A percentile compares a stretch with the other conserved stretches of the same genome.
These are phyloP conservation scores for Mamestra configurata DNA, from an alignment of 1,140 invertebrate species.

Conservation along the genomic window DNA sequence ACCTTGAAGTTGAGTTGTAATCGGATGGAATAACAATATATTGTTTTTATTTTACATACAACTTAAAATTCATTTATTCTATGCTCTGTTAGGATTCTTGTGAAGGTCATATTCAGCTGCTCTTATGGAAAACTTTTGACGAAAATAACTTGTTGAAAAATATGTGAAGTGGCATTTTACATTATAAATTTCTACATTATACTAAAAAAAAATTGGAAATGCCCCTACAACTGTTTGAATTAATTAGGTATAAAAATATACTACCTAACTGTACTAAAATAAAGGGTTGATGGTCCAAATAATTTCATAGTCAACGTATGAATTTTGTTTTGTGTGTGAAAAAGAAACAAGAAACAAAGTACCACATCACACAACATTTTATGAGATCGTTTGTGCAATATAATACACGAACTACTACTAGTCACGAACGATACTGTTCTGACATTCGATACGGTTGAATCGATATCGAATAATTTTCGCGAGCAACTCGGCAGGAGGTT, in stretches of 20 bases:
- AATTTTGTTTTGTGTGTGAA: not conserved
- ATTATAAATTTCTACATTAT: too few relatives aligned
- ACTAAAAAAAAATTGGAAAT: too few relatives aligned
- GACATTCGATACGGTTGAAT: constrained; percentile 35
- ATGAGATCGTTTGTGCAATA: constrained; percentile 23
- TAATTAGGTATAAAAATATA: too few relatives aligned
- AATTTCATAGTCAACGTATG: too few relatives aligned
- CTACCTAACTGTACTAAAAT: too few relatives aligned
- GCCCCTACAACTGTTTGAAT: not conserved
- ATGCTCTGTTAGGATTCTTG: constrained; percentile 23
- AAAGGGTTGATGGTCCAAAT: too few relatives aligned
- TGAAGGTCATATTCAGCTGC: constrained; percentile 29
- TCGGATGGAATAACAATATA: constrained; percentile 42
- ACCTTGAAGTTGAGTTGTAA: constrained; percentile 35
- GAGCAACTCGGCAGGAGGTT: not conserved
- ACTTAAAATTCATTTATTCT: constrained; percentile 41
- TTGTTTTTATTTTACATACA: constrained; percentile 22
- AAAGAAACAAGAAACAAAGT: not conserved
- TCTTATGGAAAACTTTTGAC: constrained; percentile 18
- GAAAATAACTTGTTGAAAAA: not conserved
- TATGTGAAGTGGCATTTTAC: too few relatives aligned
- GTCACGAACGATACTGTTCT: constrained; percentile 29
- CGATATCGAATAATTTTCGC: constrained; percentile 37
- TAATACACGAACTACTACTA: constrained; percentile 22
- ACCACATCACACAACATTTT: constrained; percentile 10